Evolutionary conservation across 2,113 vertebrate species (phyloP).

Genomic region (Campylomormyrus tamandua): DNA sequence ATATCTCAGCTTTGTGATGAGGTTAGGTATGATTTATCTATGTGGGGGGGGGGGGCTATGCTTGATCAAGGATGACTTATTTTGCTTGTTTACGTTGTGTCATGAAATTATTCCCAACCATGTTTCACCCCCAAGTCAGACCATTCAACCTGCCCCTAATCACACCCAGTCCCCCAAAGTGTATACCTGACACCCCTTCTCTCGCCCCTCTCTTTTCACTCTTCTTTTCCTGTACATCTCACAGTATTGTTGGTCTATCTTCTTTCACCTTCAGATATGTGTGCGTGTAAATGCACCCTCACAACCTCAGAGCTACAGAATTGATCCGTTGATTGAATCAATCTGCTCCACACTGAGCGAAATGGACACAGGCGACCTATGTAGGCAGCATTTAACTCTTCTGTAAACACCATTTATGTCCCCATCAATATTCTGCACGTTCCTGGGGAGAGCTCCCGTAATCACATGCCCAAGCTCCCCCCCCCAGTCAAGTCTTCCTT

Average conservation of each 20-base stretch:
- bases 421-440: slow-evolving; percentile 29
- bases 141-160: background rate
- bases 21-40: background rate
- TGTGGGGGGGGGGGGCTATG: background rate
- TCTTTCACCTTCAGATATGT: background rate
- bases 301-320: slow-evolving; percentile 18
- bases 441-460: background rate
- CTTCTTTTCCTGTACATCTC: background rate
- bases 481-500: background rate
- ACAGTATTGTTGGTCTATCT: background rate
- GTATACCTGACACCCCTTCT: background rate
- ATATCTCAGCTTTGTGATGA: background rate
- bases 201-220: background rate
- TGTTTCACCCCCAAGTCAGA: background rate
- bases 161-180: background rate
- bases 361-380: slow-evolving; percentile 34
- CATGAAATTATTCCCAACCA: background rate
- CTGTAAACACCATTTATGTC: slow-evolving; percentile 21
- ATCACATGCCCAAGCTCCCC: background rate
- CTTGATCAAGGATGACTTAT: background rate
- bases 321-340: slow-evolving; percentile 38
- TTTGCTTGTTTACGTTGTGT: background rate
- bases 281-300: background rate
- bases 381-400: slow-evolving; percentile 37
- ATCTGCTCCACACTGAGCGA: slow-evolving; percentile 17